Evolutionary conservation across 2,113 vertebrate genomes (phyloP).

Genomic region (Tichodroma muraria): DNA sequence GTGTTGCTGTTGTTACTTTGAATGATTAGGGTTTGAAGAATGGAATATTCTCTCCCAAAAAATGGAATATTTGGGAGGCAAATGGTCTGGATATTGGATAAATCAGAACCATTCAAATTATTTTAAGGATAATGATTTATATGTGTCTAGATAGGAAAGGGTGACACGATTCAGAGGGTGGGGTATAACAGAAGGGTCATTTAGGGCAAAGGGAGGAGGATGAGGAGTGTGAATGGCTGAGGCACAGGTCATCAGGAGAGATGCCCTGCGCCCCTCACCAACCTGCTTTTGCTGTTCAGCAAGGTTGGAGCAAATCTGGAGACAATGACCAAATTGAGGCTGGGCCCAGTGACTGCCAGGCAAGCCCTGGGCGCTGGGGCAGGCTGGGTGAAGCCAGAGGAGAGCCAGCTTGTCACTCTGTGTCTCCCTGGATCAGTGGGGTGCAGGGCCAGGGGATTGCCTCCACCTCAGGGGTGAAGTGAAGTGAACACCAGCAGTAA

Average conservation of each 20-base stretch:
- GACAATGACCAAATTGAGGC: not conserved
- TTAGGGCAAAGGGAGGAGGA: not conserved
- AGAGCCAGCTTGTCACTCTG: not conserved
- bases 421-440: not conserved
- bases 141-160: not conserved
- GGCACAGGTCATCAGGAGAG: not conserved
- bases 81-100: not conserved
- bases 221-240: not conserved
- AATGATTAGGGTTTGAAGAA: not conserved
- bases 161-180: not conserved
- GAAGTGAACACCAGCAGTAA: not conserved
- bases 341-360: accelerated
- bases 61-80: not conserved
- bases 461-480: not conserved
- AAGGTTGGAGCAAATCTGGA: not conserved
- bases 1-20: not conserved
- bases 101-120: not conserved
- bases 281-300: not conserved
- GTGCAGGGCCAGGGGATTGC: not conserved
- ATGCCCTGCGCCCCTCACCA: not conserved
- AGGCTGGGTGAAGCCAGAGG: not conserved
- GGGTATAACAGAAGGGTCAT: not conserved
- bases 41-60: not conserved
- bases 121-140: not conserved
- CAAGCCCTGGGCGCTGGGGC: not conserved